Evolutionary conservation across 2,797 vertebrate species (phyloP).

Genomic region (Spea hammondii): DNA sequence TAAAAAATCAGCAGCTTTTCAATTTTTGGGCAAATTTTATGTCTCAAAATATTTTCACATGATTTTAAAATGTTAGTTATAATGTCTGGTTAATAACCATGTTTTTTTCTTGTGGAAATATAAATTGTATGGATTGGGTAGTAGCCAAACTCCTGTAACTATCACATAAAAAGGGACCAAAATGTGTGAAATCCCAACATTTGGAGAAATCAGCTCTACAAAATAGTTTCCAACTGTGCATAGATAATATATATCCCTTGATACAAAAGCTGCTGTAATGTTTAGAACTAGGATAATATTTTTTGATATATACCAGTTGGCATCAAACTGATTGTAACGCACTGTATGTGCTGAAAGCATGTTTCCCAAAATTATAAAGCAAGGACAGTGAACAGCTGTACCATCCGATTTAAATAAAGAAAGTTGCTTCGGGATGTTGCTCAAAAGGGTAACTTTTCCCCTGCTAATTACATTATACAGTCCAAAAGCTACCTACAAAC

Average conservation of each 20-base stretch:
- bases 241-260: slow-evolving; percentile 26
- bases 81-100: background rate
- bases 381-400: slow-evolving; percentile 38
- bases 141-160: no score
- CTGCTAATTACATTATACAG: background rate
- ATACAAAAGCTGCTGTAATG: slow-evolving; percentile 32
- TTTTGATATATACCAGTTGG: slow-evolving; percentile 46
- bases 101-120: background rate
- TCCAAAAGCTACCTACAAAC: background rate
- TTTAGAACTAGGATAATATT: slow-evolving; percentile 35
- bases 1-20: no score
- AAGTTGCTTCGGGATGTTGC: slow-evolving; percentile 2
- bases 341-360: slow-evolving; percentile 37
- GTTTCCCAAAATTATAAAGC: slow-evolving; percentile 33
- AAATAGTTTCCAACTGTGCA: background rate
- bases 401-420: slow-evolving; percentile 2
- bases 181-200: no score
- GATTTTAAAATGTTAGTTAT: background rate
- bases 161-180: no score
- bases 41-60: no score
- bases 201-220: background rate
- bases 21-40: no score
- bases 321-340: slow-evolving; percentile 41
- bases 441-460: background rate
- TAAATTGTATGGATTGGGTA: background rate